A percentile compares a stretch with the other conserved stretches of the same genome.
Conservation (phyloP, 2,113 vertebrate genomes). For the Regulus satrapa region DNA sequence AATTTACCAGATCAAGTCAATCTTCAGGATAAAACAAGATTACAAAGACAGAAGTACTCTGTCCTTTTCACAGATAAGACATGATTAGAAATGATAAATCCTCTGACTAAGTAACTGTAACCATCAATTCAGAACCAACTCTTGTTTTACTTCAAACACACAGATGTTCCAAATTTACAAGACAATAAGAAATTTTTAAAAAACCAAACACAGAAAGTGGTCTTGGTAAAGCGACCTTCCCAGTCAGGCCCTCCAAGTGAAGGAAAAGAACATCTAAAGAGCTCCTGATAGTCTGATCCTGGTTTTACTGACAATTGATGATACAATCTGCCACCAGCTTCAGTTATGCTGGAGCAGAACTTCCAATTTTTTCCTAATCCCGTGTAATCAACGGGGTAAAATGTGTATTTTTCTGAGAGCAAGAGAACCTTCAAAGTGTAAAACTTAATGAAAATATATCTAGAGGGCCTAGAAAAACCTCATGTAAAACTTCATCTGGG, state of each 20-base stretch:
- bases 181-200: background rate
- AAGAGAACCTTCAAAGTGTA: background rate
- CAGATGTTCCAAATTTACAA: background rate
- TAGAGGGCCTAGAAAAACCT: background rate
- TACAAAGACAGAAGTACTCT: background rate
- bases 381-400: background rate
- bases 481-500: background rate
- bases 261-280: background rate
- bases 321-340: background rate
- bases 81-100: background rate
- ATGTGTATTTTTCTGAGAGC: background rate
- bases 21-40: background rate
- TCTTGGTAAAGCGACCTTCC: background rate
- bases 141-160: background rate
- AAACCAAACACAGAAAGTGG: accelerated
- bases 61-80: background rate
- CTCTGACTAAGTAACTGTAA: background rate
- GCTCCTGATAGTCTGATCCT: background rate
- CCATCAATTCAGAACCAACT: background rate
- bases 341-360: background rate
- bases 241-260: background rate
- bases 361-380: background rate
- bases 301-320: background rate
- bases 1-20: background rate
- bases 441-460: background rate